Base-by-base conservation (phyloP, 2,797 vertebrate species). In the Malacoraja senta region DNA sequence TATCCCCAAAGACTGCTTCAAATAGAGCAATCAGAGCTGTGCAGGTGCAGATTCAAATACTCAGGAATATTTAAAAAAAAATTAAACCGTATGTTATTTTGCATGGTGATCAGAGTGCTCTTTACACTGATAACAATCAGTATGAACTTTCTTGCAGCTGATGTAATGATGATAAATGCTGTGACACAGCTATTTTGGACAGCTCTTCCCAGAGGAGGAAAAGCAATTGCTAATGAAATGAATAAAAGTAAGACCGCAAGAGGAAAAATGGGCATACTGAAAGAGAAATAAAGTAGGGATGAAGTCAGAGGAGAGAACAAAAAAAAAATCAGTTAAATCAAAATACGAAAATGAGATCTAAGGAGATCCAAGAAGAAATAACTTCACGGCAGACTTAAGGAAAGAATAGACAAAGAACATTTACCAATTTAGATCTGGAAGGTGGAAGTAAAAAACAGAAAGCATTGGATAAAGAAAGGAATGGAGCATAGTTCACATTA, bases 161-260 rank as follows among this genome's bases (percentile, higher is more conserved):
- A 97, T 98, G 97, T 98, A 98, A 98, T 97, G 97, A 97, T 98
- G 97, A 98, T 98, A 97, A 98, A 98, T 98, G 97, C 96, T 94
- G 96, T 95, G 94, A 95, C 96, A 95, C 95, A 95, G 96, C 95
- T 96, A 94, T 96, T 96, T 96, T 96, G 96, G 96, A 95, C 97
- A 96, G 96, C 95, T 95, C 95, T 95, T 96, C 95, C 95, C 95
- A 94, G 95, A 2, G 94, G 96, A 96, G 95, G 94, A 95, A 94
- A 96, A 94, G 94, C 94, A 94, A 94, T 95, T 95, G 95, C 96
- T 97, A 97, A 98, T 97, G 97, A 97, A 98, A 96, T 96, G 97
- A 97, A 96, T 95, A 94, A 96, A 97, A 96, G 97, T 96, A 96
- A 94, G 95, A 96, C 95, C 94, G 95, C 95, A 94, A 93, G 63